Evolutionary conservation across 2,113 vertebrate species (phyloP), one percentile per base, ranked within the genome.

Genomic region (Rhodinocichla rosea): DNA sequence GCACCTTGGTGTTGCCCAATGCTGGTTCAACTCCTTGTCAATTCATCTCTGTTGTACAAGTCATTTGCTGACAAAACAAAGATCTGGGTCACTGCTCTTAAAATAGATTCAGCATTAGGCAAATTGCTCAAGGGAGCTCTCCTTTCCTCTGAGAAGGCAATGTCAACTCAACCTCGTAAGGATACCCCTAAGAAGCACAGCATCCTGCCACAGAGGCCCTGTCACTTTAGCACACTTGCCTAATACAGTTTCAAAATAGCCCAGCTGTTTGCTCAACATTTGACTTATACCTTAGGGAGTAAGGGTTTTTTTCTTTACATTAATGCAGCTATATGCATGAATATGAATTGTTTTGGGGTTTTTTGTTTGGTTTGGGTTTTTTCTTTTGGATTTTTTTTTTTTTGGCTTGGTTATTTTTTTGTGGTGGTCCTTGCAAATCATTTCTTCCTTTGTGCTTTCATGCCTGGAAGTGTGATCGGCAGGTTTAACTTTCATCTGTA

Each of bases 21-120:
- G 64, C 68, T 0, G 0, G 20, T 90, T 92, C 68, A 95, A 90
- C 90, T 96, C 79, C 85, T 97, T 94, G 68, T 90, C 94, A 84
- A 6, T 95, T 95, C 44, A 89, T 89, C 93, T 95, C 85, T 87
- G 44, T 94, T 96, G 53, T 30, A 90, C 93, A 89, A 95, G 88
- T 94, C 83, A 84, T 89, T 89, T 96, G 94, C 94, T 97, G 94
- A 96, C 93, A 96, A 95, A 94, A 93, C 85, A 90, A 71, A 93
- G 95, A 96, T 96, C 93, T 97, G 90, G 92, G 93, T 96, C 93
- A 93, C 83, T 84, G 92, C 76, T 92, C 94, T 92, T 90, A 96
- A 96, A 95, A 96, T 96, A 96, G 93, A 92, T 90, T 70, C 71
- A 56, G 68, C 90, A 86, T 95, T 96, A 94, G 92, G 93, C 88